phyloP scores from a whole-genome alignment of 2,113 vertebrate species.

The Pyxicephalus adspersus region DNA sequence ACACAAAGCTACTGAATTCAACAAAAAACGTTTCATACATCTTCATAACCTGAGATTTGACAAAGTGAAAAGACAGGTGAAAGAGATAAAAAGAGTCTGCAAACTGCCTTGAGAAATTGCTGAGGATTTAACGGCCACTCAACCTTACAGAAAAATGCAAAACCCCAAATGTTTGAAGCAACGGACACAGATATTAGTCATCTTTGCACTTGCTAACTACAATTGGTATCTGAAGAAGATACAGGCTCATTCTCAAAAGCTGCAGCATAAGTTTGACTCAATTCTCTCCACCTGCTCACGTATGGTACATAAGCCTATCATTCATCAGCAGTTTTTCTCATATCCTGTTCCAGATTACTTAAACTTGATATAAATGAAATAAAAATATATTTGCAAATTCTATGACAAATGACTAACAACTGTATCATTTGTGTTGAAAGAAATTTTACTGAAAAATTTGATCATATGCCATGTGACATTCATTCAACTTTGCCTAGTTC shows the following conservation, averaged over 20 bases:
- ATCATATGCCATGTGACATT: no score
- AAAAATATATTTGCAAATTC: neutral
- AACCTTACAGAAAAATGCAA: constrained; percentile 47
- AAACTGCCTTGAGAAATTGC: constrained; percentile 48
- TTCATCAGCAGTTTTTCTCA: constrained; percentile 34
- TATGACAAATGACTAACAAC: no score
- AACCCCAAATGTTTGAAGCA: constrained; percentile 42
- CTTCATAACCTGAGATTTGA: no score
- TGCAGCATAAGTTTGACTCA: constrained; percentile 39
- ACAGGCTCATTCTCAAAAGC: constrained; percentile 9
- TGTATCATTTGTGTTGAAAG: no score
- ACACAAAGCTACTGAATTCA: no score
- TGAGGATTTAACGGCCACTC: constrained; percentile 35
- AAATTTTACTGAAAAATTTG: no score
- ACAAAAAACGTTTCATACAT: no score
- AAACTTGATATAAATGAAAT: neutral
- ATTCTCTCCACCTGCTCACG: constrained; percentile 37
- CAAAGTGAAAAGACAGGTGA: no score
- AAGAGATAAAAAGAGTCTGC: neutral
- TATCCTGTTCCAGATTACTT: constrained; percentile 40
- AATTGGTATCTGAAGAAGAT: constrained; percentile 14
- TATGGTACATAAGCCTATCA: constrained; percentile 13
- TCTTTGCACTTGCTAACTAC: constrained; percentile 49
- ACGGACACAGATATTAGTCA: constrained; percentile 35
- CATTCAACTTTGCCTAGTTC: no score